Conservation (phyloP, 2,113 vertebrate genomes). For the Lagopus muta region DNA sequence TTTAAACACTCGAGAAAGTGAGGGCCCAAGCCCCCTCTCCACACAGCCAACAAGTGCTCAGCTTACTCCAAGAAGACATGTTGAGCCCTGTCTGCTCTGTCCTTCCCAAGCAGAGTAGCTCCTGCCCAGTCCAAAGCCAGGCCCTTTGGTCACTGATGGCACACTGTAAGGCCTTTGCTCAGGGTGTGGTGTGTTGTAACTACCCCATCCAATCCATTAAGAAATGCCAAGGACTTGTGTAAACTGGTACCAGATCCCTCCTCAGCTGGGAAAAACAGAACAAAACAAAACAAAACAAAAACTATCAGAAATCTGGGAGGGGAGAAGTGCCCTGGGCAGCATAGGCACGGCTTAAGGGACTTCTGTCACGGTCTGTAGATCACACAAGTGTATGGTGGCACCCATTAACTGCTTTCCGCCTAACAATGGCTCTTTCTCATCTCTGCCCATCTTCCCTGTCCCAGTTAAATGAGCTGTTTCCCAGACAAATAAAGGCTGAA, state of each 20-base stretch:
- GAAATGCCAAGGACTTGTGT: neutral
- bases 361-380: neutral
- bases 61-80: neutral
- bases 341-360: neutral
- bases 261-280: neutral
- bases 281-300: neutral
- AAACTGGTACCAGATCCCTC: neutral
- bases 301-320: neutral
- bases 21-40: neutral
- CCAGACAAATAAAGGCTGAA: slow-evolving; percentile 49
- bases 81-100: neutral
- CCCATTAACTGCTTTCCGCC: slow-evolving; percentile 50
- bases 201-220: neutral
- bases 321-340: neutral
- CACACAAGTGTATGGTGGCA: slow-evolving; percentile 39
- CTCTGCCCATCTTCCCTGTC: slow-evolving; percentile 52
- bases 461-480: slow-evolving; percentile 65
- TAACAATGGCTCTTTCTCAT: slow-evolving; percentile 63
- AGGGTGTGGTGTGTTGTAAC: neutral
- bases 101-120: neutral
- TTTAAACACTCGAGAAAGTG: neutral
- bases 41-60: neutral
- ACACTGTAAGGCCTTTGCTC: neutral
- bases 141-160: neutral
- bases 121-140: neutral